phyloP scores from a whole-genome alignment of 2,888 invertebrate species.

The Perizoma affinitatum region DNA sequence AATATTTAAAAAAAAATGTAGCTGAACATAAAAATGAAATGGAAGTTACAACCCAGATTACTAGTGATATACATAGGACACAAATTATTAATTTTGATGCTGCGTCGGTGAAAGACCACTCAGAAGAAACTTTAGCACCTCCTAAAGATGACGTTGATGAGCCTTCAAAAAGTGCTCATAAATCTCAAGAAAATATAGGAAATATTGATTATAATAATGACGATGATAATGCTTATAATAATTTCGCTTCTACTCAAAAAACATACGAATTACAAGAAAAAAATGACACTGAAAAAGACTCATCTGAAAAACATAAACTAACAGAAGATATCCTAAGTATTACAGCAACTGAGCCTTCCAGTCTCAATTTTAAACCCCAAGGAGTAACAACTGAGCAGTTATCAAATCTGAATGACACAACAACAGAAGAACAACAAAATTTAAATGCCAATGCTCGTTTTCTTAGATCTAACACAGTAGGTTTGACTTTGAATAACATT shows the following conservation, averaged over 20 bases:
- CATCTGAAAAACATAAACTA: neutral
- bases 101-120: neutral
- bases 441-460: neutral
- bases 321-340: neutral
- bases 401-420: neutral
- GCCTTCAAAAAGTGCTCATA: neutral
- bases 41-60: conserved; percentile 5
- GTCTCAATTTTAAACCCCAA: conserved; percentile 1
- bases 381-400: conserved; percentile 4
- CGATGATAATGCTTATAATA: neutral
- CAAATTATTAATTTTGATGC: conserved; percentile 5
- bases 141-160: neutral
- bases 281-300: neutral
- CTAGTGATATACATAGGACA: neutral
- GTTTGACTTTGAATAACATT: neutral
- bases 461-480: neutral
- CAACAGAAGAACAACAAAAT: neutral
- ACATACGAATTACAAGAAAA: conserved; percentile 2
- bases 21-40: conserved; percentile 9
- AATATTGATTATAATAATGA: neutral
- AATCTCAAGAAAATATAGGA: neutral
- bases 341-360: conserved; percentile 1
- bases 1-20: conserved; percentile 18
- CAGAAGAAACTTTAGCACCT: neutral
- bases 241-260: conserved; percentile 3